phyloP scores from a whole-genome alignment of 2,113 vertebrate species.

The Tor tambroides region DNA sequence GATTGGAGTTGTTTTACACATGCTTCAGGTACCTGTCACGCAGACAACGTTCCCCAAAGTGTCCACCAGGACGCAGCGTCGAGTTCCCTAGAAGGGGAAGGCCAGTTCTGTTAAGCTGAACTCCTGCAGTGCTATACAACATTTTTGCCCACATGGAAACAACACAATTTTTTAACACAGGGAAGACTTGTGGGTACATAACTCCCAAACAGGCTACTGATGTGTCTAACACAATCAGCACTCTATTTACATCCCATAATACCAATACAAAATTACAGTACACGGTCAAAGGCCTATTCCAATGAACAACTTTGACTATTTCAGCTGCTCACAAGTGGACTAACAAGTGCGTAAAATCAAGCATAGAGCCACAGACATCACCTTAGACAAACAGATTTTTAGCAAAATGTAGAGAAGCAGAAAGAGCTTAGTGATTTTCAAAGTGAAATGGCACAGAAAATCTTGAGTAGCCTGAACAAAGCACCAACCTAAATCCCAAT shows the following conservation, averaged over 20 bases:
- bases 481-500: background rate
- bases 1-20: too few species aligned
- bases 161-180: background rate
- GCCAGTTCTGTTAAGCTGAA: conserved; percentile 12
- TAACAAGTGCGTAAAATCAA: background rate
- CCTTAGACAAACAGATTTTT: background rate
- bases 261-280: background rate
- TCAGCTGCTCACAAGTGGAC: background rate
- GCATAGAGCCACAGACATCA: background rate
- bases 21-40: too few species aligned
- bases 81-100: background rate
- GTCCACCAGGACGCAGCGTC: too few species aligned
- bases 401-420: background rate
- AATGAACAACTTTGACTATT: background rate
- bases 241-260: background rate
- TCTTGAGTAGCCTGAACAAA: background rate
- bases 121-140: background rate
- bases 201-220: background rate
- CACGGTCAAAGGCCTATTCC: background rate
- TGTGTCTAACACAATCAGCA: background rate
- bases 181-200: background rate
- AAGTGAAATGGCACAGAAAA: background rate
- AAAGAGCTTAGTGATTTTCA: background rate
- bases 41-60: too few species aligned
- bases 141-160: background rate